These are phyloP conservation scores for Rhinoraja longicauda DNA, from an alignment of 2,797 vertebrate genomes.

Conservation along the genomic window DNA sequence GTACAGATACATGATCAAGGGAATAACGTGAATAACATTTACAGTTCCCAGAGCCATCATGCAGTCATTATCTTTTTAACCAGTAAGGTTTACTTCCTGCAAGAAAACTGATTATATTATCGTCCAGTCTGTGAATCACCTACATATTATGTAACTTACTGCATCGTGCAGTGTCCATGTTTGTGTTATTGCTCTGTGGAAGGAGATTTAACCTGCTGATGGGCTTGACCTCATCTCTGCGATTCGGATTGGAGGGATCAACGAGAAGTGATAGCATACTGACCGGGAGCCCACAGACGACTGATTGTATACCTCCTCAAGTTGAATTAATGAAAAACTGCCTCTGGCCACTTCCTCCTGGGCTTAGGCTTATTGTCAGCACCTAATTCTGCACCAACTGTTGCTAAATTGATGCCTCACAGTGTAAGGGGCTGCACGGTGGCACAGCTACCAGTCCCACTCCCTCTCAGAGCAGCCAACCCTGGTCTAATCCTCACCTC, in stretches of 20 bases:
- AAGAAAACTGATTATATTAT: neutral
- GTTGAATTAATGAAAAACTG: constrained; percentile 16
- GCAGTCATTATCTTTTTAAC: neutral
- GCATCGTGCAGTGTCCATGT: neutral
- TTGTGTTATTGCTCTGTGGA: constrained; percentile 1
- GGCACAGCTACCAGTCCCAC: too few relatives aligned
- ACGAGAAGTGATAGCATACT: neutral
- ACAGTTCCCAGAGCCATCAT: too few relatives aligned
- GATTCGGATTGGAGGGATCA: neutral
- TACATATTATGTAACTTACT: neutral
- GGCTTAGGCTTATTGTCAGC: neutral
- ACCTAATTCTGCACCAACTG: neutral
- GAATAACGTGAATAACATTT: too few relatives aligned
- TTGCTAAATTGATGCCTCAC: neutral
- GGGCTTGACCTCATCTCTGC: neutral
- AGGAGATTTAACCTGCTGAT: constrained; percentile 22
- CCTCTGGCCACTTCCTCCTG: neutral
- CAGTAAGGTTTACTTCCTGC: neutral
- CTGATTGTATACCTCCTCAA: neutral
- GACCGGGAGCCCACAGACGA: neutral
- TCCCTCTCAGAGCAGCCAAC: too few relatives aligned
- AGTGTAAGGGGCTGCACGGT: too few relatives aligned
- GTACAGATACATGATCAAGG: too few relatives aligned
- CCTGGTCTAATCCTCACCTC: too few relatives aligned
- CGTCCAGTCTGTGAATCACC: neutral